A percentile compares a stretch with the other conserved stretches of the same genome.
phyloP scores from a whole-genome alignment of 2,113 vertebrate genomes.

The Tenrec ecaudatus region DNA sequence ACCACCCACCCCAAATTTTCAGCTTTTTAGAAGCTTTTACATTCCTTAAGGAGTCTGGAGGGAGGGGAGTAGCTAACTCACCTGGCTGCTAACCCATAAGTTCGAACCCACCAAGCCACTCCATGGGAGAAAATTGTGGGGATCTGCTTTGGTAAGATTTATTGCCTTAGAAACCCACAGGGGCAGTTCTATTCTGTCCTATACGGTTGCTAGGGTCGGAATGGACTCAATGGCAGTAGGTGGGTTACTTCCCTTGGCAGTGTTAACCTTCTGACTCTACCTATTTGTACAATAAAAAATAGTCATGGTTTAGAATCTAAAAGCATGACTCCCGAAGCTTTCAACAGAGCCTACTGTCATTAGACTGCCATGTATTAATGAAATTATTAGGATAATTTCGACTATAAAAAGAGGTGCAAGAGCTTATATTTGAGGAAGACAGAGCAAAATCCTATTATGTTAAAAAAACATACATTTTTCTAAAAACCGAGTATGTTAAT shows the following conservation, averaged over 20 bases:
- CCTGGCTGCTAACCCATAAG: too few species aligned
- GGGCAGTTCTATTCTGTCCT: too few species aligned
- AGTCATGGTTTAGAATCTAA: constrained; percentile 24
- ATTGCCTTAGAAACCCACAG: too few species aligned
- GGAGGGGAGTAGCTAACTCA: too few species aligned
- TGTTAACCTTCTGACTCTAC: constrained; percentile 20
- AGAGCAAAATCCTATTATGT: constrained; percentile 40
- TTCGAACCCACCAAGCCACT: too few species aligned
- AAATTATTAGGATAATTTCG: constrained; percentile 28
- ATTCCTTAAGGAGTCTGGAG: neutral
- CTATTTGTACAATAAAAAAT: neutral
- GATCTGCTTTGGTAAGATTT: too few species aligned
- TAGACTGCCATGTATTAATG: neutral
- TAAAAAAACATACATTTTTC: constrained; percentile 49
- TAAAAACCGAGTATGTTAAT: constrained; percentile 32
- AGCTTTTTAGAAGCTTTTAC: constrained; percentile 4
- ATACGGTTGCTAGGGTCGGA: neutral
- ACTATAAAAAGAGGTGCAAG: constrained; percentile 2
- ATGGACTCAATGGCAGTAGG: neutral
- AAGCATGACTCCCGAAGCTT: neutral
- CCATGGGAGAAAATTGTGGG: too few species aligned
- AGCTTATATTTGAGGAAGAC: constrained; percentile 16
- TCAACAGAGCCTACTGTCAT: neutral
- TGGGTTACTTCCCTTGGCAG: neutral
- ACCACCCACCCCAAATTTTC: neutral